Percentiles rank a stretch among this genome's conserved stretches.
Conservation (phyloP, 2,888 invertebrate genomes). For the Pimpla rufipes region DNA sequence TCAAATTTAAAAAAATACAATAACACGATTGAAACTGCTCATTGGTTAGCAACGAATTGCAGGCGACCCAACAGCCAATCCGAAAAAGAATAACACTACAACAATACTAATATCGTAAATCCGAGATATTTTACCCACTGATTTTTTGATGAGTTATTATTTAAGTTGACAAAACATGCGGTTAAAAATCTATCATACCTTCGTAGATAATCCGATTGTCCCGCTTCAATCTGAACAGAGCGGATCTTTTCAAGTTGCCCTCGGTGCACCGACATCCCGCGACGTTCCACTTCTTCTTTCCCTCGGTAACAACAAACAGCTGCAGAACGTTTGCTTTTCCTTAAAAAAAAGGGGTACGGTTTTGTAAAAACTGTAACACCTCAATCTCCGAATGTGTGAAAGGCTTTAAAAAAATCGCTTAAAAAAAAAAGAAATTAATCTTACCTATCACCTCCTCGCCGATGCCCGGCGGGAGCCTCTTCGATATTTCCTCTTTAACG, state of each 20-base stretch:
- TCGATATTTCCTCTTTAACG: conserved; percentile 92
- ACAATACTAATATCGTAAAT: too few species aligned
- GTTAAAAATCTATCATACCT: too few species aligned
- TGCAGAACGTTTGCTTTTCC: conserved; percentile 95
- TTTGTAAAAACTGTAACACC: conserved; percentile 36
- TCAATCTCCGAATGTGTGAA: conserved; percentile 7
- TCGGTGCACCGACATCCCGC: conserved; percentile 95
- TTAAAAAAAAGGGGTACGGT: conserved; percentile 74
- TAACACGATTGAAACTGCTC: too few species aligned
- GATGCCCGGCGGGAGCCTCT: conserved; percentile 89
- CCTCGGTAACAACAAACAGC: conserved; percentile 92
- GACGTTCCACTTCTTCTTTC: conserved; percentile 92
- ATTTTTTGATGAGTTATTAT: neutral
- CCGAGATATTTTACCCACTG: too few species aligned
- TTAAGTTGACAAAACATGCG: too few species aligned
- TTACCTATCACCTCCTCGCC: conserved; percentile 92
- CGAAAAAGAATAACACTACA: too few species aligned
- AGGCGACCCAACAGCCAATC: too few species aligned
- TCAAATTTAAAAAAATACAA: too few species aligned
- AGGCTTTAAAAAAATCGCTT: conserved; percentile 6
- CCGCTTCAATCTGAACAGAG: conserved; percentile 90
- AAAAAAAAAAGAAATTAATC: too few species aligned
- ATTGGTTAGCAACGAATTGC: too few species aligned
- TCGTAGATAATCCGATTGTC: conserved; percentile 89
- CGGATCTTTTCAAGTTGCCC: conserved; percentile 90